These are phyloP conservation scores for Syrphus vitripennis DNA, from an alignment of 2,888 invertebrate species.

Conservation along the genomic window DNA sequence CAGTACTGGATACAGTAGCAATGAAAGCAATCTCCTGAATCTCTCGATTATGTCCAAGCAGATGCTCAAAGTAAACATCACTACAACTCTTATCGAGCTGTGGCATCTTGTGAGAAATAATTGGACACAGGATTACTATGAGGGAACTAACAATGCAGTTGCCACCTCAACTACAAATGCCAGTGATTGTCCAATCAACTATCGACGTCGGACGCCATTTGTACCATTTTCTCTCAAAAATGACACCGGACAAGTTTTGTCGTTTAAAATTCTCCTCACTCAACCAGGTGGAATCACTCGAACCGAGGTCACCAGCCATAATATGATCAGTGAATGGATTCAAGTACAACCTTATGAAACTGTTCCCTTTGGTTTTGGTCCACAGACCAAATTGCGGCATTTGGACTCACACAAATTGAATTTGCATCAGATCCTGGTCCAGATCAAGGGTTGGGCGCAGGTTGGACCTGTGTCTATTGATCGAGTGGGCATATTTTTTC, in stretches of 20 bases:
- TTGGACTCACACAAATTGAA: constrained; percentile 89
- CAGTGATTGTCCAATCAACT: constrained; percentile 78
- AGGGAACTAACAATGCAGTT: constrained; percentile 55
- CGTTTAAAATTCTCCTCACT: constrained; percentile 92
- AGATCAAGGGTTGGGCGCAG: constrained; percentile 94
- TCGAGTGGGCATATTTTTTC: constrained; percentile 96
- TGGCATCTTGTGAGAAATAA: constrained; percentile 90
- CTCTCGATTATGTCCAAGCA: constrained; percentile 86
- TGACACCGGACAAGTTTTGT: constrained; percentile 92
- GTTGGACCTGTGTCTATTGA: constrained; percentile 96
- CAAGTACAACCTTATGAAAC: constrained; percentile 88
- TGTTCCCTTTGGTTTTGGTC: constrained; percentile 93
- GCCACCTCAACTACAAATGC: constrained; percentile 32
- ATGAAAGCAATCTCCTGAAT: constrained; percentile 83
- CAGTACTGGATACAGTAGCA: constrained; percentile 83
- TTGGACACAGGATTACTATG: constrained; percentile 92
- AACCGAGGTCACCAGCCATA: constrained; percentile 76
- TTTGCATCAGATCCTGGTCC: constrained; percentile 93
- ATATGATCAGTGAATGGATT: constrained; percentile 84
- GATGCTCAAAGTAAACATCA: constrained; percentile 92
- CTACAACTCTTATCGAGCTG: constrained; percentile 92
- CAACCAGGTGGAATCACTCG: constrained; percentile 84
- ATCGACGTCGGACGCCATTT: constrained; percentile 92
- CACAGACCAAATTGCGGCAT: constrained; percentile 87
- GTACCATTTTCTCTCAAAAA: constrained; percentile 97